Base-by-base conservation (phyloP, 2,888 invertebrate genomes). In the Sipha maydis region DNA sequence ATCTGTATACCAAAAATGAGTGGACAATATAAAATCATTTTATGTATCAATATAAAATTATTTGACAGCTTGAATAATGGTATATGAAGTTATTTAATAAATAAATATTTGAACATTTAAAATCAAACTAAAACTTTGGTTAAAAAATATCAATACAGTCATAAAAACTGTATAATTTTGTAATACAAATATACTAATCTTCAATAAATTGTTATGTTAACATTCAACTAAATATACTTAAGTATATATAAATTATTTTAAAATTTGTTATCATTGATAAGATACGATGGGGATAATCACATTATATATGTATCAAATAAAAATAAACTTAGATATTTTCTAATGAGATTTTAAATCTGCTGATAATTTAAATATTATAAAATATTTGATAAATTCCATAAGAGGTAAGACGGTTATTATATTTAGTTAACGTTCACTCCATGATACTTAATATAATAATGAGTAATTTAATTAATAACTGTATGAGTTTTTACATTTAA, bases 361-460 rank as follows among this genome's bases (percentile, higher is more conserved):
- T n/a, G 25, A 48, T 8, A 56, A 25, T 54, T 73, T 56, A 31
- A 75, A 76, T 76, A 67, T 61, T 67, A 38, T 48, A 83, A 75
- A 75, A 56, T 75, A 38, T 56, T 75, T 56, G 17, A 83, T 71
- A 54, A 67, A 77, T 85, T 83, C 1, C 77, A 48, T 67, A 56
- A 83, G 48, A 77, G 77, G 34, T 77, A 85, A 67, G 28, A 84
- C 7, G 56, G 77, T 85, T 77, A 48, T 77, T 77, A 78, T n/a
- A 17, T 77, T 85, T 67, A 76, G 76, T 61, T 67, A 76, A 17
- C 67, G 25, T 77, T 77, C 25, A 67, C 5, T 76, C 56, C 7
- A 0, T 76, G 41, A 61, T 78, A 48, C 67, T 84, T 41, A 76
- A 84, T 83, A 84, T 61, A 76, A 76, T 83, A 54, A 76, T 34